Evolutionary conservation across 2,113 vertebrate species (phyloP).

Genomic region (Plotosus lineatus): DNA sequence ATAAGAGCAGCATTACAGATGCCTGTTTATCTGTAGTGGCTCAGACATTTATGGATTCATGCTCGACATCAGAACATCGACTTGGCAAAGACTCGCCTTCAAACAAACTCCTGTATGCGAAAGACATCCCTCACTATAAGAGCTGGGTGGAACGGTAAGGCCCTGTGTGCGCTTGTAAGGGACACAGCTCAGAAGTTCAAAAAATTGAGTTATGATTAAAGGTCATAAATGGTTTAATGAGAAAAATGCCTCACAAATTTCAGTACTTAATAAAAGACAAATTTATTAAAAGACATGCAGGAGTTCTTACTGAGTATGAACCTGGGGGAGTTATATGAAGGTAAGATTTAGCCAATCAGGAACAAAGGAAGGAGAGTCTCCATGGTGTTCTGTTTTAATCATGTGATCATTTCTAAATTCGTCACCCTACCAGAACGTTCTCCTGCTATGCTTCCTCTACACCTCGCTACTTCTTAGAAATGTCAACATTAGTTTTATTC

Average conservation of each 20-base stretch:
- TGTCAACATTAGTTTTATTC: not conserved
- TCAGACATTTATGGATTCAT: conserved; percentile 98
- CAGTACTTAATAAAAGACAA: not conserved
- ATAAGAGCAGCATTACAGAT: conserved; percentile 96
- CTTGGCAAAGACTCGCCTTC: conserved; percentile 96
- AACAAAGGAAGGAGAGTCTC: not conserved
- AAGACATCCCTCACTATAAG: conserved; percentile 99
- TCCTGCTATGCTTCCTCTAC: not conserved
- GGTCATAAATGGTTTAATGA: not conserved
- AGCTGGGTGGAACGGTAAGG: conserved; percentile 96
- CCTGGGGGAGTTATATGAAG: not conserved
- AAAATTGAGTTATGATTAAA: not conserved
- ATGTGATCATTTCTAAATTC: not conserved
- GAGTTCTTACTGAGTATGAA: not conserved
- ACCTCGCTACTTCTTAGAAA: not conserved
- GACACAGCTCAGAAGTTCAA: not conserved
- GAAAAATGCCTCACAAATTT: not conserved
- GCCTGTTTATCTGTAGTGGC: conserved; percentile 95
- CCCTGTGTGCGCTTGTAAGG: not conserved
- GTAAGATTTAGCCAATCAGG: not conserved
- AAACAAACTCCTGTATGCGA: conserved; percentile 96
- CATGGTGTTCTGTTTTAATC: not conserved
- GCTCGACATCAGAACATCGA: conserved; percentile 93
- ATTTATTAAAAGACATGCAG: not conserved
- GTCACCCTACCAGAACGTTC: too few relatives aligned